Evolutionary conservation across 2,888 invertebrate species (phyloP), one percentile per base, ranked within the genome.

Genomic region (Drosophila maculinotata): DNA sequence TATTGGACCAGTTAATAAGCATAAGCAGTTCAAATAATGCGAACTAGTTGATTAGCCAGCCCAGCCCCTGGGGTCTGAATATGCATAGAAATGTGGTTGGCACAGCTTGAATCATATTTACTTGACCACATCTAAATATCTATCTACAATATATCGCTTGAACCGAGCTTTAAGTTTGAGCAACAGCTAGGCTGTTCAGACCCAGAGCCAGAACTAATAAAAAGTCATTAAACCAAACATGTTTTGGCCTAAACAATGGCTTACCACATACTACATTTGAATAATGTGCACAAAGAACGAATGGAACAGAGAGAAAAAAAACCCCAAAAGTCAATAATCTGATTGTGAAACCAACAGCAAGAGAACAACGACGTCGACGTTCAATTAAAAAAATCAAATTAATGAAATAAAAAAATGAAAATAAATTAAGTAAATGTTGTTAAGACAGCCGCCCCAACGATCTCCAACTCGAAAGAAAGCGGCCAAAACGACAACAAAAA

Each of bases 201-300:
- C 54, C 44, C 56, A 69, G 31, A 38, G 58, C 45, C 57, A 80
- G 71, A 80, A 79, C 79, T 69, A 81, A 80, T 84, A 81, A 84
- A 77, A 81, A 81, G 73, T 81, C 76, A 79, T 83, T 84, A 80
- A 80, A 80, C 60, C 59, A 70, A 81, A 81, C 84, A 84, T 81
- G 81, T 81, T 80, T 84, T 84, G 84, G 68, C 79, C 59, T 49
- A 84, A 79, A 79, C 84, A 81, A 79, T 66, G 68, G 70, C 81
- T 69, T 67, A 70, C 70, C 71, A 75, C 56, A 76, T 74, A 69
- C 76, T 74, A 69, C 76, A 74, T 81, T 78, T 81, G 70, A 83
- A 81, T 84, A 81, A 80, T 80, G 73, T 76, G 64, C 62, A 66
- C 66, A 74, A 53, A 54, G 63, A 75, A 63, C 56, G 63, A 56